A percentile compares a stretch with the other conserved stretches of the same genome.
Conservation (phyloP, 2,797 vertebrate species). For the Picus viridis region DNA sequence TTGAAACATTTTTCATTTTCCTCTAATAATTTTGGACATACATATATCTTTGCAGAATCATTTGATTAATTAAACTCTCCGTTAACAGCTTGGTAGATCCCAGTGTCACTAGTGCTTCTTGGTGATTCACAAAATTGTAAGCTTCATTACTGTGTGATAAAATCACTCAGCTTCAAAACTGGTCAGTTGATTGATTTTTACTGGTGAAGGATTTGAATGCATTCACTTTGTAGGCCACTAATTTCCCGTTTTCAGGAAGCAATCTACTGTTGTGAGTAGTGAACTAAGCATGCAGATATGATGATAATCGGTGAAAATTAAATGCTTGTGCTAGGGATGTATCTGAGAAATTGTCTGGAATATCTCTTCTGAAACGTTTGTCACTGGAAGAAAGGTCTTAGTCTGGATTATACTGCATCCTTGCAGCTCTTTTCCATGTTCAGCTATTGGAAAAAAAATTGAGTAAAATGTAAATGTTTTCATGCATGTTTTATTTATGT, state of each 20-base stretch:
- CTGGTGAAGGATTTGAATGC: conserved; percentile 42
- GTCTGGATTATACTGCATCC: not conserved
- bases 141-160: conserved; percentile 61
- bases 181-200: conserved; percentile 62
- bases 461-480: not conserved
- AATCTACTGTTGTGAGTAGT: conserved; percentile 34
- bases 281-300: conserved; percentile 59
- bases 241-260: conserved; percentile 58
- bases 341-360: not conserved
- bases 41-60: conserved; percentile 8
- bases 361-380: not conserved
- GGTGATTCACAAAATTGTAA: conserved; percentile 50
- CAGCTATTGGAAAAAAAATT: not conserved
- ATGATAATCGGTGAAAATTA: conserved; percentile 54
- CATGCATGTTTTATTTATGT: not conserved
- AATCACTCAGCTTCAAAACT: conserved; percentile 55
- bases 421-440: not conserved
- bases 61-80: conserved; percentile 18
- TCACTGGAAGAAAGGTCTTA: not conserved
- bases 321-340: not conserved
- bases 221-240: conserved; percentile 12
- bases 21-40: not conserved
- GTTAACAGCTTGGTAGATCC: conserved; percentile 31
- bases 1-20: not conserved
- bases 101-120: not conserved